phyloP scores from a whole-genome alignment of 2,113 vertebrate genomes.

The Spermophilus dauricus region DNA sequence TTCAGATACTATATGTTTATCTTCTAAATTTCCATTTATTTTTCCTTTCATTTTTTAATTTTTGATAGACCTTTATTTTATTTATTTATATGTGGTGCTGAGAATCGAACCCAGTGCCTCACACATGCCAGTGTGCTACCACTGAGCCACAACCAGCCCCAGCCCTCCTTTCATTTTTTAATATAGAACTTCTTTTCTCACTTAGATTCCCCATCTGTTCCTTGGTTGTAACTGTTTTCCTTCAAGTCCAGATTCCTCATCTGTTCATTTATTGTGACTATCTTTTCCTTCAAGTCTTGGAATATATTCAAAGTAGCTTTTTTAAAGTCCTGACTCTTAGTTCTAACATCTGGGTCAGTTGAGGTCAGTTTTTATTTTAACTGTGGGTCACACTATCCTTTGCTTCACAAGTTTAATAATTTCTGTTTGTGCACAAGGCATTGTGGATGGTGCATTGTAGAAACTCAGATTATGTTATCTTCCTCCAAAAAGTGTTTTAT shows the following conservation, averaged over 20 bases:
- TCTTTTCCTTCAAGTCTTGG: constrained; percentile 52
- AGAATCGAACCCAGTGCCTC: too few relatives aligned
- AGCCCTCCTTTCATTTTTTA: background rate
- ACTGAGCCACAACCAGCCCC: too few relatives aligned
- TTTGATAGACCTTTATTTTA: too few relatives aligned
- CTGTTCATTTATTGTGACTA: background rate
- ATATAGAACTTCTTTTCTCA: background rate
- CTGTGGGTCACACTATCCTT: background rate
- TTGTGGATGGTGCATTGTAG: background rate
- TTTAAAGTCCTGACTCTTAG: constrained; percentile 40
- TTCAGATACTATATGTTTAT: constrained; percentile 16
- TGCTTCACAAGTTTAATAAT: background rate
- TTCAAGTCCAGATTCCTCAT: background rate
- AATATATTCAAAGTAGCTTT: background rate
- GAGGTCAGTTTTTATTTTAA: constrained; percentile 39
- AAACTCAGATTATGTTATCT: constrained; percentile 36
- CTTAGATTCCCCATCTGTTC: background rate
- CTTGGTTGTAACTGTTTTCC: constrained; percentile 30
- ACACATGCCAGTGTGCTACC: too few relatives aligned
- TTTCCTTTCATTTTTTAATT: background rate
- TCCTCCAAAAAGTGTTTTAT: constrained; percentile 39
- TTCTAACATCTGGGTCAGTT: background rate
- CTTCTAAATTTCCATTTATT: constrained; percentile 10
- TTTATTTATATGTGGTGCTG: too few relatives aligned
- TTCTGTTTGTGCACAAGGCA: background rate